These are phyloP conservation scores for Corapipo altera DNA, from an alignment of 2,113 vertebrate genomes.

Conservation along the genomic window DNA sequence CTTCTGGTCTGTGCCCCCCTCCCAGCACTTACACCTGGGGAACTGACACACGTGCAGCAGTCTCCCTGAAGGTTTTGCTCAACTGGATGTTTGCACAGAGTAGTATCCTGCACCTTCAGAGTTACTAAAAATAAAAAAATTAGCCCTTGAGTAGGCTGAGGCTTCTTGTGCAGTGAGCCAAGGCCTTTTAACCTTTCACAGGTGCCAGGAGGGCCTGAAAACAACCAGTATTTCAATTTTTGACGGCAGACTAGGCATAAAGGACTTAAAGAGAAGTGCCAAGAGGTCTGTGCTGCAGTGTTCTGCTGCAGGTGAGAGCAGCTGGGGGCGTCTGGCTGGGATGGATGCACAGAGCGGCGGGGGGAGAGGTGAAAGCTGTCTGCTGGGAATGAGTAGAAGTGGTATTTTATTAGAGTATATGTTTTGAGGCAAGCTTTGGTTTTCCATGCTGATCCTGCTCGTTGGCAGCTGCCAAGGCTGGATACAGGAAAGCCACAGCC, in stretches of 20 bases:
- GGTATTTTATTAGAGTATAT: neutral
- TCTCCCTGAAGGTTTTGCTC: neutral
- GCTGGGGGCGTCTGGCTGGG: neutral
- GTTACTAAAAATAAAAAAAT: neutral
- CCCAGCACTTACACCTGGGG: neutral
- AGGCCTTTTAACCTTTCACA: neutral
- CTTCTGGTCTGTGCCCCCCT: accelerated
- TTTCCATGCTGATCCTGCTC: neutral
- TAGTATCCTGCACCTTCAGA: neutral
- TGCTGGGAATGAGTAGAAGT: neutral
- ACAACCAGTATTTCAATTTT: neutral
- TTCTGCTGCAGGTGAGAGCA: neutral
- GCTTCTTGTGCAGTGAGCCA: neutral
- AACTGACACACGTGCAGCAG: neutral
- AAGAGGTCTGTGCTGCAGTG: neutral
- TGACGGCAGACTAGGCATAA: neutral
- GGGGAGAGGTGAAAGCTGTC: neutral
- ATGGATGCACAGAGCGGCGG: neutral
- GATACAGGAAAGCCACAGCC: accelerated
- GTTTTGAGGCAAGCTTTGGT: neutral
- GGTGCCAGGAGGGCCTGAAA: neutral
- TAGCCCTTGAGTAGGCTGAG: neutral
- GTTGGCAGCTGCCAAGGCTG: neutral
- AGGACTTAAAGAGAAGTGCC: neutral
- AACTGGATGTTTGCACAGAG: neutral